Conservation (phyloP, 2,888 invertebrate species). For the Dysmachus trigonus region DNA sequence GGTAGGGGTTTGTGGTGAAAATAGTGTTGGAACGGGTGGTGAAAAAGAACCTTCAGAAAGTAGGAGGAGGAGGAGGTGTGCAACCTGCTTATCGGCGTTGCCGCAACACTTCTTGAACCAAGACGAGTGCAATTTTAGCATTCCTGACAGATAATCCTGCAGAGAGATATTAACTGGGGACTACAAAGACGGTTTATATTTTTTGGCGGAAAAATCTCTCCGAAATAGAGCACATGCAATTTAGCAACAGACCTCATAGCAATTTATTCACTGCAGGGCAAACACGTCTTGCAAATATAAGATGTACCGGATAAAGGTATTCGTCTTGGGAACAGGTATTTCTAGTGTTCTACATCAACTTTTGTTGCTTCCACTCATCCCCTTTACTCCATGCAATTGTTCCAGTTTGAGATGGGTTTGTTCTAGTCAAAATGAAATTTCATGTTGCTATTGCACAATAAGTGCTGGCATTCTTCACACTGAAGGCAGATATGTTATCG, state of each 20-base stretch:
- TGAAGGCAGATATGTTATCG: neutral
- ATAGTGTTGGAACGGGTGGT: neutral
- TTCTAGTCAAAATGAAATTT: neutral
- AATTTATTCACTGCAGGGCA: neutral
- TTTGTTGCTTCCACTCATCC: neutral
- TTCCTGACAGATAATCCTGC: constrained; percentile 12
- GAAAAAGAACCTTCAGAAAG: neutral
- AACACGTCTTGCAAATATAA: constrained; percentile 20
- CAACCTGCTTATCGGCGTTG: neutral
- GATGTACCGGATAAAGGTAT: neutral
- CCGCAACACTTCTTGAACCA: neutral
- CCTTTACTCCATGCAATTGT: neutral
- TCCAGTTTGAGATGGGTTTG: neutral
- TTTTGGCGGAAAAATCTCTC: neutral
- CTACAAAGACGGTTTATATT: constrained; percentile 3
- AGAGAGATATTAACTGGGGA: neutral
- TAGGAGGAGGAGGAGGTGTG: neutral
- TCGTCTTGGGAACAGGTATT: neutral
- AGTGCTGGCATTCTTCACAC: neutral
- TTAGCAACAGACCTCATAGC: neutral
- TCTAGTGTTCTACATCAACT: neutral
- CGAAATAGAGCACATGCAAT: constrained; percentile 2
- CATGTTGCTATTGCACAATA: neutral
- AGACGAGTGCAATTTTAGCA: neutral
- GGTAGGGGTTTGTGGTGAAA: neutral